Evolutionary conservation across 2,888 invertebrate genomes (phyloP).

Genomic region (Netelia inedita): DNA sequence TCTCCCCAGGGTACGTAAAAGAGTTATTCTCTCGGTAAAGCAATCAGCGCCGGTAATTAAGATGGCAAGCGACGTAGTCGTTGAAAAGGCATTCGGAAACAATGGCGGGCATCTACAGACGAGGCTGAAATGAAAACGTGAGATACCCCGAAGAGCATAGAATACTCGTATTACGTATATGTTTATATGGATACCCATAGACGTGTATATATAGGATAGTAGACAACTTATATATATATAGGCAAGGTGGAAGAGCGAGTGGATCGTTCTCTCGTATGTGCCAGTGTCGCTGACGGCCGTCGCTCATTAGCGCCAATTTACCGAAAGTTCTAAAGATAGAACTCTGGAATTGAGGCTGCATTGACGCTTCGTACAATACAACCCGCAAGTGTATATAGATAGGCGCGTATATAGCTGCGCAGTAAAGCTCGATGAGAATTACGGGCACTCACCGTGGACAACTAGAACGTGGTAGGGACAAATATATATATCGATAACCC

Average conservation of each 20-base stretch:
- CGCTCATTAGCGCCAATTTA: conserved; percentile 78
- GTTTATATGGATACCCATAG: not conserved
- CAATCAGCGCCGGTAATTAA: conserved; percentile 59
- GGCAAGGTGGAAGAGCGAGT: not conserved
- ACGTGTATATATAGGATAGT: not conserved
- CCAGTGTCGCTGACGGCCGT: conserved; percentile 51
- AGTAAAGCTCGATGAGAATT: not conserved
- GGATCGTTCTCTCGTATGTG: conserved; percentile 15
- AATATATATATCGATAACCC: conserved; percentile 1
- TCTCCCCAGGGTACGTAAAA: not conserved
- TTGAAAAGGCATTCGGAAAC: conserved; percentile 66
- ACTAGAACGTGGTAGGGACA: not conserved
- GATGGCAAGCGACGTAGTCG: conserved; percentile 38
- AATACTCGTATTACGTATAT: not conserved
- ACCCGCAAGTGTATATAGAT: conserved; percentile 7
- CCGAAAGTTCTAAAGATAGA: conserved; percentile 78
- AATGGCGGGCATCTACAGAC: conserved; percentile 65
- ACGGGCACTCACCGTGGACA: conserved; percentile 14
- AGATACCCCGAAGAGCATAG: conserved; percentile 4
- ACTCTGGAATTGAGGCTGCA: conserved; percentile 72
- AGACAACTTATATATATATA: not conserved
- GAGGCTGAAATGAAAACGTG: conserved; percentile 16
- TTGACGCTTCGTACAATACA: conserved; percentile 41
- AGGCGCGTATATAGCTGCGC: not conserved
- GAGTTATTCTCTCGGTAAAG: not conserved